These are phyloP conservation scores for Odontocolon sp. DNA, from an alignment of 2,888 invertebrate species.

Conservation along the genomic window DNA sequence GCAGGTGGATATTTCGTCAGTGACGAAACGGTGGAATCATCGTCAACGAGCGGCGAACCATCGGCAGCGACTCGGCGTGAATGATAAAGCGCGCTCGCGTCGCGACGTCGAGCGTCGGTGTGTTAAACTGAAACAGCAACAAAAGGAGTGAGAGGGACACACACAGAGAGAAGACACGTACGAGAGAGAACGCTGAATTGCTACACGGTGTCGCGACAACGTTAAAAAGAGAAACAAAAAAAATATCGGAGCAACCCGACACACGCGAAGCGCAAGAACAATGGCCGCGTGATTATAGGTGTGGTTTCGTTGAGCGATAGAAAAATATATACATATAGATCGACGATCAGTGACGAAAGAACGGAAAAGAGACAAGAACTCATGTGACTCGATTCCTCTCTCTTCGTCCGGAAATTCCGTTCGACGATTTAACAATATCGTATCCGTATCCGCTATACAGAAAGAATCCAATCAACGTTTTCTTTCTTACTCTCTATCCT, in stretches of 20 bases:
- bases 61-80: neutral
- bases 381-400: slow-evolving; percentile 21
- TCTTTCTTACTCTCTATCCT: too few relatives aligned
- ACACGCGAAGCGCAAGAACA: slow-evolving; percentile 37
- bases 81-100: neutral
- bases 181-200: neutral
- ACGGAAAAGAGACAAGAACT: neutral
- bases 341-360: slow-evolving; percentile 5
- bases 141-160: neutral
- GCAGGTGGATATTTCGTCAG: slow-evolving; percentile 19
- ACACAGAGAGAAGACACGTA: slow-evolving; percentile 7
- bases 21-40: neutral
- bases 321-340: neutral
- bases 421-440: slow-evolving; percentile 5
- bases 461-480: slow-evolving; percentile 7
- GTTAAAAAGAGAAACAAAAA: neutral
- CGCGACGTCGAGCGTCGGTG: too few relatives aligned
- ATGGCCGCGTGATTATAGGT: slow-evolving; percentile 55
- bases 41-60: slow-evolving; percentile 17
- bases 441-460: slow-evolving; percentile 36
- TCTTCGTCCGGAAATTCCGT: slow-evolving; percentile 3
- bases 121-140: too few relatives aligned
- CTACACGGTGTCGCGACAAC: slow-evolving; percentile 11
- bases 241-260: slow-evolving; percentile 28
- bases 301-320: slow-evolving; percentile 44